Evolutionary conservation across 1,140 invertebrate species (phyloP).

Genomic region (Anastrepha ludens): DNA sequence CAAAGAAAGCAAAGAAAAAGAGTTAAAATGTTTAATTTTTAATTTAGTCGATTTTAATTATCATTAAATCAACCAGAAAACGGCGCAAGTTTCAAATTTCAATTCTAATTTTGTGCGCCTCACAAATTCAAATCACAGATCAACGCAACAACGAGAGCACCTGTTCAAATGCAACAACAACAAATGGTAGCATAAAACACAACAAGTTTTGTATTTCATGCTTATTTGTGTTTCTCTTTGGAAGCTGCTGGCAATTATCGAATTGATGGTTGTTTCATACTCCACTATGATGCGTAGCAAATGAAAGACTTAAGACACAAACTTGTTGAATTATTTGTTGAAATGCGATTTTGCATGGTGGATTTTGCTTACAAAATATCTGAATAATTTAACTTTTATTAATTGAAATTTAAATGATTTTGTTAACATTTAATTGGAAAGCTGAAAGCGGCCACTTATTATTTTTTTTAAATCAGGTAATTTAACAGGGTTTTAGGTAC

Average conservation of each 20-base stretch:
- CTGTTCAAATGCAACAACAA: neutral
- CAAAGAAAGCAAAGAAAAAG: neutral
- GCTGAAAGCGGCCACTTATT: neutral
- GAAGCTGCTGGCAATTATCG: conserved; percentile 21
- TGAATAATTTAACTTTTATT: neutral
- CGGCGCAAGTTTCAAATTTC: conserved; percentile 47
- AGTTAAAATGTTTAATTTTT: conserved; percentile 9
- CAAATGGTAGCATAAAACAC: neutral
- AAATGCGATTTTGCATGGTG: conserved; percentile 43
- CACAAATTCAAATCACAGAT: neutral
- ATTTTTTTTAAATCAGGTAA: neutral
- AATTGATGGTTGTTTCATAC: neutral
- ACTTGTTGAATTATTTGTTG: conserved; percentile 41
- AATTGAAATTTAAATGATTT: conserved; percentile 31
- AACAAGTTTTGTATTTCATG: conserved; percentile 39
- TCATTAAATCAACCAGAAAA: conserved; percentile 31
- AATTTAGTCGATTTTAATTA: conserved; percentile 38
- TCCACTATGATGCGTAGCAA: conserved; percentile 26
- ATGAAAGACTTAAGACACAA: conserved; percentile 47
- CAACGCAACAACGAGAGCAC: neutral
- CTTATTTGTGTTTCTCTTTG: neutral
- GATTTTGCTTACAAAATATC: neutral
- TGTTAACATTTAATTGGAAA: neutral
- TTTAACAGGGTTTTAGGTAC: too few relatives aligned
- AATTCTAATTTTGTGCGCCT: conserved; percentile 41